Conservation (phyloP, 2,797 vertebrate genomes). For the Macroramphosus scolopax region DNA sequence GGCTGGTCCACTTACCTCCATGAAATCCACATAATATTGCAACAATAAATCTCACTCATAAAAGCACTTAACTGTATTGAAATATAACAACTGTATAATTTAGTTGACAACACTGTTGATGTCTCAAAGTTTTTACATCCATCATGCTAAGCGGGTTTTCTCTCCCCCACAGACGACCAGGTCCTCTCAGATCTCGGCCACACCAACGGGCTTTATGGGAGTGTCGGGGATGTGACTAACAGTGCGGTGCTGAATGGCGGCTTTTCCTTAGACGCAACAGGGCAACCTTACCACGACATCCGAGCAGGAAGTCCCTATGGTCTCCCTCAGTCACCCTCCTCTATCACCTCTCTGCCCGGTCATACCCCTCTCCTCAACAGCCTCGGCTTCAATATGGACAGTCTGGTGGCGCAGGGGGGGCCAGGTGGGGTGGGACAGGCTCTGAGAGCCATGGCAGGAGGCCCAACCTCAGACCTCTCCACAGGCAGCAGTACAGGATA, state of each 20-base stretch:
- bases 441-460: conserved; percentile 89
- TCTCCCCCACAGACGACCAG: conserved; percentile 86
- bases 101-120: conserved; percentile 15
- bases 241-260: conserved; percentile 85
- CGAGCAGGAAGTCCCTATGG: conserved; percentile 92
- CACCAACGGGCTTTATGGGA: conserved; percentile 87
- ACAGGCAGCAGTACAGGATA: conserved; percentile 98
- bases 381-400: conserved; percentile 92
- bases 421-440: conserved; percentile 90
- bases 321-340: conserved; percentile 94
- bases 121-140: conserved; percentile 36
- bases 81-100: conserved; percentile 55
- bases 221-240: conserved; percentile 83
- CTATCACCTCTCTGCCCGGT: conserved; percentile 90
- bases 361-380: conserved; percentile 92
- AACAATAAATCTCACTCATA: conserved; percentile 51
- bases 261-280: conserved; percentile 88
- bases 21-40: conserved; percentile 33
- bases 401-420: conserved; percentile 84
- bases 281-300: conserved; percentile 94
- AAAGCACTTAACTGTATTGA: conserved; percentile 66
- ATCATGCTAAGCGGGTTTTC: conserved; percentile 28
- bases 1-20: conserved; percentile 19
- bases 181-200: conserved; percentile 95
- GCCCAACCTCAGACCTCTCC: conserved; percentile 95